Conservation (phyloP, 2,888 invertebrate genomes). For the Eilema griseolum region DNA sequence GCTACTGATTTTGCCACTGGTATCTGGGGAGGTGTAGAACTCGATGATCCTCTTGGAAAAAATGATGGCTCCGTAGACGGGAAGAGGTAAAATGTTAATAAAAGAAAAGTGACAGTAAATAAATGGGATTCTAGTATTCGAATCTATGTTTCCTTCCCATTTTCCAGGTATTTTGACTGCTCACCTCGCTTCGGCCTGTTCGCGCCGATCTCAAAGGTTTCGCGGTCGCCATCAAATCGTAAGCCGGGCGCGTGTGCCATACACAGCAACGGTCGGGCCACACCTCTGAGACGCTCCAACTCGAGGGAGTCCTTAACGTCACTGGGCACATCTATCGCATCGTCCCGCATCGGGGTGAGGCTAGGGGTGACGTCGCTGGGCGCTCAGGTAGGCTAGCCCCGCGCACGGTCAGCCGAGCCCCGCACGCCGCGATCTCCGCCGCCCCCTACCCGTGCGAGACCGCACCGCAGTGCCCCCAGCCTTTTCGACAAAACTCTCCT, state of each 20-base stretch:
- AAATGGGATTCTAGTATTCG: not conserved
- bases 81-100: slow-evolving; percentile 88
- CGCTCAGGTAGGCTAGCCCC: slow-evolving; percentile 89
- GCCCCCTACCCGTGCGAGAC: slow-evolving; percentile 64
- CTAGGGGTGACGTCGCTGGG: slow-evolving; percentile 91
- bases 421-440: slow-evolving; percentile 64
- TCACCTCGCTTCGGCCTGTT: slow-evolving; percentile 96
- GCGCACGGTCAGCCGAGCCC: slow-evolving; percentile 83
- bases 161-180: slow-evolving; percentile 97
- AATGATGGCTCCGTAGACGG: slow-evolving; percentile 98
- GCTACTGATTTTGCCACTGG: slow-evolving; percentile 96
- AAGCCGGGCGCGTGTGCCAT: slow-evolving; percentile 88
- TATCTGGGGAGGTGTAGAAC: slow-evolving; percentile 98
- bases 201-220: slow-evolving; percentile 96
- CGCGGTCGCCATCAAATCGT: slow-evolving; percentile 92
- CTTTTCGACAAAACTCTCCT: slow-evolving; percentile 80
- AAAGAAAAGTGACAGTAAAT: not conserved
- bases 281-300: slow-evolving; percentile 89
- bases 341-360: slow-evolving; percentile 89
- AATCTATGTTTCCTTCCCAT: slow-evolving; percentile 1
- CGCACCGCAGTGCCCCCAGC: slow-evolving; percentile 74
- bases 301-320: slow-evolving; percentile 95
- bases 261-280: slow-evolving; percentile 88
- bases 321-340: slow-evolving; percentile 88
- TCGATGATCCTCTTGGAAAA: slow-evolving; percentile 97